Evolutionary conservation across 2,888 invertebrate species (phyloP).

Genomic region (Lasioglossum marginatum): DNA sequence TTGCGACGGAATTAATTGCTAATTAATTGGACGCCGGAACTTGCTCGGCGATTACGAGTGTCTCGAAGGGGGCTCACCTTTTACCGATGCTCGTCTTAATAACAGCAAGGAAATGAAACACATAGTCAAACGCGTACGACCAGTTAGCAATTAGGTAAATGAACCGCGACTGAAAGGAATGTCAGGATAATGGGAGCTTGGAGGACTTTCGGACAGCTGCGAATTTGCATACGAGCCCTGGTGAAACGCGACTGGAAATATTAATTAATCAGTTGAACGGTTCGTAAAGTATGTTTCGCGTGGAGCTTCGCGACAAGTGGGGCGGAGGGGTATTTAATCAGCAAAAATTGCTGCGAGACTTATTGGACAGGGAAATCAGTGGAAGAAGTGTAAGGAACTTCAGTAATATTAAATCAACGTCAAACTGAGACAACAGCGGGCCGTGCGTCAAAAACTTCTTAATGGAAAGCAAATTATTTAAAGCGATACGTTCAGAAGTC

Average conservation of each 20-base stretch:
- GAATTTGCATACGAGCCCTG: slow-evolving; percentile 20
- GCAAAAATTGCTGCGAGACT: neutral
- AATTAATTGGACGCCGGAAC: slow-evolving; percentile 23
- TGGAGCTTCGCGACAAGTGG: neutral
- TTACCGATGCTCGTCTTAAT: slow-evolving; percentile 4
- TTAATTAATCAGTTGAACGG: slow-evolving; percentile 22
- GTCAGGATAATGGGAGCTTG: neutral
- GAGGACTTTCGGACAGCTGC: neutral
- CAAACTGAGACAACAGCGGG: neutral
- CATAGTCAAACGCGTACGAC: neutral
- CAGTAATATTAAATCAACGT: neutral
- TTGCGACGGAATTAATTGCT: slow-evolving; percentile 9
- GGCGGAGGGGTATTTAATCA: neutral
- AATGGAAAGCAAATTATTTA: slow-evolving; percentile 7
- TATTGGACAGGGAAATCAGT: slow-evolving; percentile 3
- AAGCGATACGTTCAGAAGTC: slow-evolving; percentile 14
- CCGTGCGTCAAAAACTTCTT: neutral
- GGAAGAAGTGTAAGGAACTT: neutral
- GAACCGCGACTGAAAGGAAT: neutral
- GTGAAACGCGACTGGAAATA: slow-evolving; percentile 2
- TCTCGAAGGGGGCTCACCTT: neutral
- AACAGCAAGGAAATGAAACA: neutral
- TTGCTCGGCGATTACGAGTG: neutral
- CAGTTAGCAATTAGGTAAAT: slow-evolving; percentile 7
- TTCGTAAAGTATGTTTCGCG: neutral